Conservation (phyloP, 2,113 vertebrate genomes). For the Neopipo cinnamomea region DNA sequence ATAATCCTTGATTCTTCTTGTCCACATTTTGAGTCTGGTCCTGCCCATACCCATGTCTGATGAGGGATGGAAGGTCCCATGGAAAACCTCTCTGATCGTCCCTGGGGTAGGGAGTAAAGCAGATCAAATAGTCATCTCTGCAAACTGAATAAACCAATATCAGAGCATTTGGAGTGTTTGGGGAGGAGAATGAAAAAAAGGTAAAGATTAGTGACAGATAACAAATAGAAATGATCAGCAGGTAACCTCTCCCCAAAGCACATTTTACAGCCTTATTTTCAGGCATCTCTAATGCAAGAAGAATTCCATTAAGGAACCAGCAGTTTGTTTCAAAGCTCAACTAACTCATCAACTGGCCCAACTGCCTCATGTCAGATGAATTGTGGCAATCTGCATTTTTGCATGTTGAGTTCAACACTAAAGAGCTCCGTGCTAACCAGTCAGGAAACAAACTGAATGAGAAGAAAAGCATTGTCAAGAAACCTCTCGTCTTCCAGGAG, state of each 20-base stretch:
- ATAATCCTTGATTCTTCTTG: neutral
- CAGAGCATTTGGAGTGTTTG: neutral
- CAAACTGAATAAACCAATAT: too few relatives aligned
- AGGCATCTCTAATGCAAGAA: neutral
- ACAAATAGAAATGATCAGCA: neutral
- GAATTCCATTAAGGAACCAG: neutral
- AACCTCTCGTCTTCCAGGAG: neutral
- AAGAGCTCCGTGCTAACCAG: neutral
- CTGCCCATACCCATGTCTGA: accelerated
- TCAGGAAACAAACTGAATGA: neutral
- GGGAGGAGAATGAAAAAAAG: neutral
- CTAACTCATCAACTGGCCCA: neutral
- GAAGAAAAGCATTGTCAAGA: neutral
- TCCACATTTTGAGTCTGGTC: neutral
- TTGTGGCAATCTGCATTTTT: neutral
- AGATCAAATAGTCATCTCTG: neutral
- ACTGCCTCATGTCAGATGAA: neutral
- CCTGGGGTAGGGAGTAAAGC: neutral
- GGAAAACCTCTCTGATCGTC: neutral
- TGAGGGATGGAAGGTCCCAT: neutral
- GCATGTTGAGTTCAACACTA: neutral
- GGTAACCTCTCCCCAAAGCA: neutral
- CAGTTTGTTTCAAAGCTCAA: neutral
- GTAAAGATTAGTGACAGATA: neutral
- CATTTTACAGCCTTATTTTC: neutral